Evolutionary conservation across 2,888 invertebrate species (phyloP).

Genomic region (Lymantria monacha): DNA sequence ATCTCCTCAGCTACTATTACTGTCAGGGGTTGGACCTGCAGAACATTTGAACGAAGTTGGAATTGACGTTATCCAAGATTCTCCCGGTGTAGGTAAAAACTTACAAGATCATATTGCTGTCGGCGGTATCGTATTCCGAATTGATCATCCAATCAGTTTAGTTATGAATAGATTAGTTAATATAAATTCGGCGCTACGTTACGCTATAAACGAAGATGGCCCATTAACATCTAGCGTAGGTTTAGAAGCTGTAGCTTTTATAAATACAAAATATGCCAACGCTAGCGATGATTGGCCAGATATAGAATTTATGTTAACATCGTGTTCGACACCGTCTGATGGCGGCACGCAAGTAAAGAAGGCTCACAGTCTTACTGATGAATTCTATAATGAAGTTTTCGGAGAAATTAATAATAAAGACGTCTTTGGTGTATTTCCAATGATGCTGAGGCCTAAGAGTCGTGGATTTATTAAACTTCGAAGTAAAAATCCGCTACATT

Average conservation of each 20-base stretch:
- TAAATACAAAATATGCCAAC: slow-evolving; percentile 94
- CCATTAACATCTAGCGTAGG: slow-evolving; percentile 94
- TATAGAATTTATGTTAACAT: slow-evolving; percentile 94
- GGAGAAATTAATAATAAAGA: slow-evolving; percentile 87
- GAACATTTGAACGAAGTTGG: slow-evolving; percentile 88
- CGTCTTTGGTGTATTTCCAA: slow-evolving; percentile 91
- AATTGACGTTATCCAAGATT: slow-evolving; percentile 87
- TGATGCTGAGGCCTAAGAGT: slow-evolving; percentile 94
- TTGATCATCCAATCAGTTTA: slow-evolving; percentile 90
- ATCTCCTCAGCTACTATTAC: slow-evolving; percentile 94
- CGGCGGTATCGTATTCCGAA: slow-evolving; percentile 90
- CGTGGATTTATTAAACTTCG: slow-evolving; percentile 89
- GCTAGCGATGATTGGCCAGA: slow-evolving; percentile 94
- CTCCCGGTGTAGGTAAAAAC: slow-evolving; percentile 93
- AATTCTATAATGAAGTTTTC: slow-evolving; percentile 90
- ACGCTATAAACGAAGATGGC: slow-evolving; percentile 93
- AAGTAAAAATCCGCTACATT: slow-evolving; percentile 87
- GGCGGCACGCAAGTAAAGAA: slow-evolving; percentile 91
- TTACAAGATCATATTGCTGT: slow-evolving; percentile 95
- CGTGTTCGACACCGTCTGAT: slow-evolving; percentile 91
- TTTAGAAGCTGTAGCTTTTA: slow-evolving; percentile 93
- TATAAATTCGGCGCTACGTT: slow-evolving; percentile 90
- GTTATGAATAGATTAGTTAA: slow-evolving; percentile 92
- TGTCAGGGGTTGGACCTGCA: slow-evolving; percentile 92
- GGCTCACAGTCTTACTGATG: slow-evolving; percentile 91